phyloP scores from a whole-genome alignment of 2,888 invertebrate species.

The Cerceris rybyensis region DNA sequence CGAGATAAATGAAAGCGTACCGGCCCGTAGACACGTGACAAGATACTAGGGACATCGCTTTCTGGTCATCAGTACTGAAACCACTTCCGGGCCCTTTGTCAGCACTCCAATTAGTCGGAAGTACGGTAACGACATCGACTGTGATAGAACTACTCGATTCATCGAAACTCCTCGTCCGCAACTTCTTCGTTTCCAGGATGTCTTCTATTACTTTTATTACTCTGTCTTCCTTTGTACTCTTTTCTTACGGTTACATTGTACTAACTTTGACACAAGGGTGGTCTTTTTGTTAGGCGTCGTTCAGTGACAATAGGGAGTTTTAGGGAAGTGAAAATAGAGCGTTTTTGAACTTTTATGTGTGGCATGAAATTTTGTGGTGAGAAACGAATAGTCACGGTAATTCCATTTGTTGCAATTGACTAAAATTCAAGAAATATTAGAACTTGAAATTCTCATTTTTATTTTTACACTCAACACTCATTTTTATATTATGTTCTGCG shows the following conservation, averaged over 20 bases:
- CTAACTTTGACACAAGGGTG: slow-evolving; percentile 20
- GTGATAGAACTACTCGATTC: slow-evolving; percentile 46
- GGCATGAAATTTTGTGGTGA: too few species aligned
- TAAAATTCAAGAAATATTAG: too few species aligned
- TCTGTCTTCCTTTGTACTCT: not conserved
- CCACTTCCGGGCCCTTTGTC: slow-evolving; percentile 57
- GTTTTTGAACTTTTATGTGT: slow-evolving; percentile 3
- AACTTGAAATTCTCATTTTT: too few species aligned
- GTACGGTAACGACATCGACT: slow-evolving; percentile 50
- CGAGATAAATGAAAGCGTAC: slow-evolving; percentile 58
- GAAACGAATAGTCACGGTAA: too few species aligned
- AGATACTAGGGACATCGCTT: slow-evolving; percentile 47
- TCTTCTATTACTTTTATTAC: not conserved
- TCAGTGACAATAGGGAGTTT: slow-evolving; percentile 41
- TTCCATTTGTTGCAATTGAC: too few species aligned
- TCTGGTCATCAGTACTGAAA: slow-evolving; percentile 52
- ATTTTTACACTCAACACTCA: too few species aligned
- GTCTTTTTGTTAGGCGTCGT: slow-evolving; percentile 29
- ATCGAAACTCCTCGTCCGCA: slow-evolving; percentile 26
- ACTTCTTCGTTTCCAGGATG: slow-evolving; percentile 6
- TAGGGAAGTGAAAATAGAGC: slow-evolving; percentile 41
- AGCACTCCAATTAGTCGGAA: slow-evolving; percentile 62
- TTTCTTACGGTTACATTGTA: slow-evolving; percentile 21
- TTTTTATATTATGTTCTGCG: too few species aligned
- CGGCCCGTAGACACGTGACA: slow-evolving; percentile 14